A percentile compares a stretch with the other conserved stretches of the same genome.
These are phyloP conservation scores for Nymphalis c-album DNA, from an alignment of 2,888 invertebrate species.

Conservation along the genomic window DNA sequence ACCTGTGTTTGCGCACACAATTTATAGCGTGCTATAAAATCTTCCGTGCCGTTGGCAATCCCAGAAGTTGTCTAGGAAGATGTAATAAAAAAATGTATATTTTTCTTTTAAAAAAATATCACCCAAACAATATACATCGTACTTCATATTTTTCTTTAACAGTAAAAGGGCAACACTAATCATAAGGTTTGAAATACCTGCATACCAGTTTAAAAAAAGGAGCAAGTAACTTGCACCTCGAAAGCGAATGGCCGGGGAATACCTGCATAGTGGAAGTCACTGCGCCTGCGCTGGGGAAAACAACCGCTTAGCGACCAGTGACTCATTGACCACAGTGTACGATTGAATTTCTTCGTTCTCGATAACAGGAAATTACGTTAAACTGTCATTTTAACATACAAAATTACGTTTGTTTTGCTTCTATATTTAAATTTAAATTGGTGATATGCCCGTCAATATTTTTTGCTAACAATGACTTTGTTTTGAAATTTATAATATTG, in stretches of 20 bases:
- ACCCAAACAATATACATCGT: neutral
- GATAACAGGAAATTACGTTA: neutral
- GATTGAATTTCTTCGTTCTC: neutral
- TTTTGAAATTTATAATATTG: too few relatives aligned
- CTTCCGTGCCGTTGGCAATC: too few relatives aligned
- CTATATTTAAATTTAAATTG: too few relatives aligned
- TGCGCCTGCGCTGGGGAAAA: slow-evolving; percentile 23
- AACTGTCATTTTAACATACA: neutral
- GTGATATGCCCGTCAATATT: too few relatives aligned
- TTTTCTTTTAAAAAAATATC: neutral
- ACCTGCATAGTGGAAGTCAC: slow-evolving; percentile 18
- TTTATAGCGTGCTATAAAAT: too few relatives aligned
- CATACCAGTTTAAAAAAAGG: slow-evolving; percentile 3
- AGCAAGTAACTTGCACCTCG: slow-evolving; percentile 9
- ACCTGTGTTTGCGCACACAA: too few relatives aligned
- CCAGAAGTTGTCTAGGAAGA: too few relatives aligned
- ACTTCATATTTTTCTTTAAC: neutral
- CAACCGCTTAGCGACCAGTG: slow-evolving; percentile 13
- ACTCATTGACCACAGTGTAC: neutral
- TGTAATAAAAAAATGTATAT: neutral
- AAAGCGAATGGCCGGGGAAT: slow-evolving; percentile 26
- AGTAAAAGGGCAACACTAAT: neutral
- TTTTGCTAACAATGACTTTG: too few relatives aligned
- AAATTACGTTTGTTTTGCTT: neutral
- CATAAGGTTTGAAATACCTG: neutral